Conservation (phyloP, 2,113 vertebrate genomes). For the Narcine bancroftii region DNA sequence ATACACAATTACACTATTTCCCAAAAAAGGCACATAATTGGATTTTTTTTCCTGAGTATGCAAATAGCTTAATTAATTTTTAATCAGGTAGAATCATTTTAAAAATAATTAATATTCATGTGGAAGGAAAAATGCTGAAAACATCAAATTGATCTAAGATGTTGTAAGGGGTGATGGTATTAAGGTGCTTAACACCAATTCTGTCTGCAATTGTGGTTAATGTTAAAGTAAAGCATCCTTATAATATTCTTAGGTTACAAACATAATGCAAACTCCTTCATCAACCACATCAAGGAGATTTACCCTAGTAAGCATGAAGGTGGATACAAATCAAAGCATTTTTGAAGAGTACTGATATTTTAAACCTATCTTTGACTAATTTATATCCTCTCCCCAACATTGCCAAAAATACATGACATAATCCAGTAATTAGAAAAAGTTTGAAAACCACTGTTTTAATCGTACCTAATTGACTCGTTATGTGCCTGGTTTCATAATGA, state of each 20-base stretch:
- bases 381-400: neutral
- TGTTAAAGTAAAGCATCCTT: neutral
- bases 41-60: neutral
- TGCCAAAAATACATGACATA: neutral
- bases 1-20: neutral
- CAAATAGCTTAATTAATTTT: neutral
- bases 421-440: too few relatives aligned
- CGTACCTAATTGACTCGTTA: too few relatives aligned
- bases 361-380: neutral
- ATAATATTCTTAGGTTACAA: neutral
- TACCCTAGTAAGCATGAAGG: neutral
- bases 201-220: neutral
- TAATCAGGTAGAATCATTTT: neutral
- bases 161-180: neutral
- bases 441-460: too few relatives aligned
- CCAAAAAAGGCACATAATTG: neutral
- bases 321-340: neutral
- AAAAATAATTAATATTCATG: neutral
- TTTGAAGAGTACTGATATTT: neutral
- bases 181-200: neutral
- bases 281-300: neutral
- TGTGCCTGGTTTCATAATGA: too few relatives aligned
- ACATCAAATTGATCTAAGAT: neutral
- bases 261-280: neutral
- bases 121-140: neutral